Evolutionary conservation across 2,888 invertebrate species (phyloP).

Genomic region (Plutella xylostella): DNA sequence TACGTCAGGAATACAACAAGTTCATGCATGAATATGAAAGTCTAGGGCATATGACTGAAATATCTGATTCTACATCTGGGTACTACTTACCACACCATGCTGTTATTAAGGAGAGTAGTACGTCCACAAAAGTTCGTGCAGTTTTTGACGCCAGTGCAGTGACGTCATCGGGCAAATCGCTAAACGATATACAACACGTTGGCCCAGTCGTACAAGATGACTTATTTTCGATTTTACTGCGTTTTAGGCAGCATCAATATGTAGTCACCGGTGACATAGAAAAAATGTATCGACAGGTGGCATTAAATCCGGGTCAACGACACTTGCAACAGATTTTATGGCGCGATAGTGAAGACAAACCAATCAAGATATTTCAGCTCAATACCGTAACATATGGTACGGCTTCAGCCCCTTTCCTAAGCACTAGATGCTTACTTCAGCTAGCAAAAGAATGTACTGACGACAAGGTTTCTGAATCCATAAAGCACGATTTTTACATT

Average conservation of each 20-base stretch:
- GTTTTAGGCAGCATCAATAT: constrained; percentile 4
- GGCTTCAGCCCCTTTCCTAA: constrained; percentile 3
- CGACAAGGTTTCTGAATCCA: not conserved
- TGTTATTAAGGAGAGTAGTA: constrained; percentile 14
- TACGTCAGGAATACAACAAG: not conserved
- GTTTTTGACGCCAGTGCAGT: constrained; percentile 21
- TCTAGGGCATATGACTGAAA: constrained; percentile 15
- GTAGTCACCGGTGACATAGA: constrained; percentile 5
- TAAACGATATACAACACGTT: constrained; percentile 8
- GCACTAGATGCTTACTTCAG: constrained; percentile 5
- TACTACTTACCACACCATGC: no score
- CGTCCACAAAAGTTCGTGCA: constrained; percentile 19
- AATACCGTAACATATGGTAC: constrained; percentile 8
- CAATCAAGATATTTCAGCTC: constrained; percentile 1
- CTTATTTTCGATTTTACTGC: constrained; percentile 2
- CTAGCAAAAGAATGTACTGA: constrained; percentile 8
- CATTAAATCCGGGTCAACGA: not conserved
- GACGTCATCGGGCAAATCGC: constrained; percentile 17
- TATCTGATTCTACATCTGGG: no score
- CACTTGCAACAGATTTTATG: constrained; percentile 9
- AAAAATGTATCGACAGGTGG: constrained; percentile 20
- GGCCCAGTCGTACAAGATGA: constrained; percentile 9
- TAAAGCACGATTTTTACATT: constrained; percentile 4
- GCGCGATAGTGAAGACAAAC: constrained; percentile 6
- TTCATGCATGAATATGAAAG: constrained; percentile 15